These are phyloP conservation scores for Philonicus albiceps DNA, from an alignment of 2,888 invertebrate species.

Conservation along the genomic window DNA sequence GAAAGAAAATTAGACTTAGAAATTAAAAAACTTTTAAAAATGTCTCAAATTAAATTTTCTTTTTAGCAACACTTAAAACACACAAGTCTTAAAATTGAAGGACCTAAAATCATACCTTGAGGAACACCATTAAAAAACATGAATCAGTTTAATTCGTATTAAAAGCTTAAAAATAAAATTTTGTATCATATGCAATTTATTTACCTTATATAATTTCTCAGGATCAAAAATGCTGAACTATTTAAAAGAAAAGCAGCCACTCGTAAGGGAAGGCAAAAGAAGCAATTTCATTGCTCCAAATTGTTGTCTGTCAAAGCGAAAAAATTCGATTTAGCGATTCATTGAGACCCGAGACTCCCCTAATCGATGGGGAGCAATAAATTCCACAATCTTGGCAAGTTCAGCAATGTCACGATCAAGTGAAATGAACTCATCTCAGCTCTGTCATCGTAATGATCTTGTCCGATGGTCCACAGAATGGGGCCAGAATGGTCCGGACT, in stretches of 20 bases:
- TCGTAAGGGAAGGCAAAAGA: not conserved
- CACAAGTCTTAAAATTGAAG: too few relatives aligned
- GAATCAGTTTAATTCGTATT: too few relatives aligned
- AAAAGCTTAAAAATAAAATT: too few relatives aligned
- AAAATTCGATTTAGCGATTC: slow-evolving; percentile 1
- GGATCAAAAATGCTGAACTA: not conserved
- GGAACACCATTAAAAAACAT: too few relatives aligned
- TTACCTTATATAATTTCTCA: too few relatives aligned
- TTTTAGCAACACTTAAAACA: too few relatives aligned
- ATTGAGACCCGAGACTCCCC: slow-evolving; percentile 2
- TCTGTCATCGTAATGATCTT: slow-evolving; percentile 35
- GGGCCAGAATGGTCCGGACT: not conserved
- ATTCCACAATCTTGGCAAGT: slow-evolving; percentile 38
- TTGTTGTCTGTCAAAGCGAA: not conserved
- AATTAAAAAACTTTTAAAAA: too few relatives aligned
- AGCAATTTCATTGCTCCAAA: not conserved
- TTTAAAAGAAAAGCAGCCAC: not conserved
- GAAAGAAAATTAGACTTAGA: too few relatives aligned
- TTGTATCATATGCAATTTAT: too few relatives aligned
- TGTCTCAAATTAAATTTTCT: too few relatives aligned
- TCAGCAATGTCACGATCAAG: slow-evolving; percentile 29
- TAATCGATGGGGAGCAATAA: slow-evolving; percentile 38
- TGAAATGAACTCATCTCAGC: slow-evolving; percentile 42
- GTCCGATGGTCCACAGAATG: not conserved
- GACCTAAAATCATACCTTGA: too few relatives aligned